Base-by-base conservation (phyloP, 2,888 invertebrate genomes). In the Synanthedon andrenaeformis region DNA sequence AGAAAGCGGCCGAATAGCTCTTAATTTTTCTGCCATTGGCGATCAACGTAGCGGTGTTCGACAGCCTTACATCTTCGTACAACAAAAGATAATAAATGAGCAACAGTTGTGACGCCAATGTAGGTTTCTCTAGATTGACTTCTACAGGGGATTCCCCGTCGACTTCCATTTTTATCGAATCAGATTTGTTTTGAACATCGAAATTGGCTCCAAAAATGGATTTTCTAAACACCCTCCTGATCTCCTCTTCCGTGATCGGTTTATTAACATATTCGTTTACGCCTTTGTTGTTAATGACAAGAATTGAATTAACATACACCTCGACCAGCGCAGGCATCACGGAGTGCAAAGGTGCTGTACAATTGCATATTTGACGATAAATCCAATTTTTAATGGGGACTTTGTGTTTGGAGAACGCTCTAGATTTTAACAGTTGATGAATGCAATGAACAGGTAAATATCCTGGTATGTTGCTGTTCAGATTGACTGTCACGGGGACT, bases 321-420 rank as follows among this genome's bases (percentile, higher is more conserved):
- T 98, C 98, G 1, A 98, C 94, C 35, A 99, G 86, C 2, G 95
- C 93, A 0, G 98, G 97, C 76, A 98, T 89, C 1, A 97, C 95
- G 0, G 97, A 95, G 83, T 99, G 98, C 51, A 99, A 79, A 0
- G 98, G 98, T n/a, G 94, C 91, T 1, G 92, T 91, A 62, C 96
- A 94, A 61, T 92, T 92, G 69, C 96, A 95, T 55, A 98, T 94
- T 85, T 99, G 98, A 62, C 92, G 91, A 69, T 96, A 98, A 60
- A 98, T 98, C 98, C 98, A 98, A 67, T 93, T 95, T 82, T 97
- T 97, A 5, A 98, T 97, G 0, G 96, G 96, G 1, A 98, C 97
- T 78, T 96, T 95, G 74, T 98, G 96, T 75, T 98, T 98, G 0
- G 97, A 95, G 75, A 98, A 98, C 0, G 97, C 96, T 59, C 98